A percentile compares a stretch with the other conserved stretches of the same genome.
Evolutionary conservation across 2,888 invertebrate genomes (phyloP).

Genomic region (Odontothrips loti): DNA sequence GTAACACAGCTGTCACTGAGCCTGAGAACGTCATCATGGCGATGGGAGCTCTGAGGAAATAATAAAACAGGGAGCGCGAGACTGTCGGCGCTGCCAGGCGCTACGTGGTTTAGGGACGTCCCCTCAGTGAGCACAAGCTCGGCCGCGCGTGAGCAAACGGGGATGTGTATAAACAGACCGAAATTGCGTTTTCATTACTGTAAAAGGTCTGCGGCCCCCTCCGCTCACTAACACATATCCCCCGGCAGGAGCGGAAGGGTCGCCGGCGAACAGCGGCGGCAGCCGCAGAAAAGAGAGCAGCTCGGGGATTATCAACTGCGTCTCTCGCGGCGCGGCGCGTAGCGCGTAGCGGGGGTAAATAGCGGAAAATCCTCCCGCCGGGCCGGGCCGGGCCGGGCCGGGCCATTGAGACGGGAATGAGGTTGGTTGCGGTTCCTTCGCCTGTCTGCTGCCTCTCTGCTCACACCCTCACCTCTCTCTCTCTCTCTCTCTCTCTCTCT

Average conservation of each 20-base stretch:
- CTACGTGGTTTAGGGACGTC: too few relatives aligned
- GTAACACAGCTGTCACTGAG: too few relatives aligned
- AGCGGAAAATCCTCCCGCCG: neutral
- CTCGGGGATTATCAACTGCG: neutral
- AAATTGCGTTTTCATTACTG: conserved; percentile 10
- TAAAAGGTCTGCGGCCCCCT: neutral
- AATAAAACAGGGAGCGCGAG: too few relatives aligned
- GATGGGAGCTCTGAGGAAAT: too few relatives aligned
- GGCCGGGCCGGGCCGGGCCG: neutral
- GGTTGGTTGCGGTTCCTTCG: too few relatives aligned
- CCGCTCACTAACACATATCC: neutral
- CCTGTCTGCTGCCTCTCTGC: neutral
- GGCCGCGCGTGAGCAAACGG: too few relatives aligned
- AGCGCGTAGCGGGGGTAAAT: neutral
- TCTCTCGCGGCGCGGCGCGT: neutral
- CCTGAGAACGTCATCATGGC: too few relatives aligned
- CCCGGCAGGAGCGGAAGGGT: too few relatives aligned
- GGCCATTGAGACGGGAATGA: too few relatives aligned
- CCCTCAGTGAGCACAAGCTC: too few relatives aligned
- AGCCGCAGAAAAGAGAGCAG: neutral
- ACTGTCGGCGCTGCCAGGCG: too few relatives aligned
- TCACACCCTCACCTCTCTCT: neutral
- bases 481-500: neutral
- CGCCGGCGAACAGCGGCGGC: too few relatives aligned
- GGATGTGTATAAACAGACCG: conserved; percentile 6